Base-by-base conservation (phyloP, 2,888 invertebrate genomes). In the Spodoptera littoralis region DNA sequence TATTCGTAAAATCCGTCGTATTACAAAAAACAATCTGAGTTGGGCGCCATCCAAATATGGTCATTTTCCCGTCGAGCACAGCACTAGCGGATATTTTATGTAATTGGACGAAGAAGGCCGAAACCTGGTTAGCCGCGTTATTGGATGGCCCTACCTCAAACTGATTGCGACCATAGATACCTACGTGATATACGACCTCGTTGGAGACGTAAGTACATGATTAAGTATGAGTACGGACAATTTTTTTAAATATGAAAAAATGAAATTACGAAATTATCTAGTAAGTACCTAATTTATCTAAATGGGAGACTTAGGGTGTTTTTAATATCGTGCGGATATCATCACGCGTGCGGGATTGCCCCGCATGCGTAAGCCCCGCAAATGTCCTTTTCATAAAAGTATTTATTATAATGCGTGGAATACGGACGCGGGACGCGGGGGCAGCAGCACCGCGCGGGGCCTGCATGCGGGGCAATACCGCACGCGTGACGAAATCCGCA, bases 21-120 rank as follows among this genome's bases (percentile, higher is more conserved):
- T 83, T 84, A 84, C 83, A 87, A 87, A 85, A 87, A 86, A 86
- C 84, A 89, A 82, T 81, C 77, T 58, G 62, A 74, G 68, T 84
- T 88, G 87, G 90, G 72, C 68, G 82, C 68, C 75, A 72, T 88
- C 90, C 88, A 89, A 89, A 87, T 82, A 73, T 70, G 79, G 81
- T 69, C 71, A 82, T 83, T 82, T 76, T 64, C 54, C 66, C 61
- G 60, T 59, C 60, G 56, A 69, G 62, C 64, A 57, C 45, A 54
- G 60, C 44, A 55, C 53, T 53, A 62, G 55, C 51, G 65, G 60
- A 68, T 73, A 65, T 69, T 79, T 68, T 71, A 74, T 70, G 66
- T 79, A 67, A 79, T 83, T 72, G 75, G 51, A 74, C 48, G 54
- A 68, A 67, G 62, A 66, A 67, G 69, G 68, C 50, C 68, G 60